Evolutionary conservation across 2,113 vertebrate genomes (phyloP).

Genomic region (Syngnathoides biaculeatus): DNA sequence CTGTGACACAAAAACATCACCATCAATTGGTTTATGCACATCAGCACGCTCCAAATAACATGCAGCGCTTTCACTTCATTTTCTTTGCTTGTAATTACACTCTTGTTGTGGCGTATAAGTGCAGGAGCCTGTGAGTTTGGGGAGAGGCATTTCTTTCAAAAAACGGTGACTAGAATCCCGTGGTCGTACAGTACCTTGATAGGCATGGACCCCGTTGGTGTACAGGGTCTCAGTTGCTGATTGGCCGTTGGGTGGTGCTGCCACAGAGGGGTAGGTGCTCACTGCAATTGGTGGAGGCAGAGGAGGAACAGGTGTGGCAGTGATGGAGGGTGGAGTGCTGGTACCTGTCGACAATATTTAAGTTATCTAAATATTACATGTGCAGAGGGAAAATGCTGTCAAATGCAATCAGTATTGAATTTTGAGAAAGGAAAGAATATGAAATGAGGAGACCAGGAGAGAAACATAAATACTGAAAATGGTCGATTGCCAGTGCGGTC

Average conservation of each 20-base stretch:
- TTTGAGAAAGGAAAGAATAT: too few relatives aligned
- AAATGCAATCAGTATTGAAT: too few relatives aligned
- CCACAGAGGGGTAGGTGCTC: constrained; percentile 81
- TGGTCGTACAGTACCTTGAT: constrained; percentile 74
- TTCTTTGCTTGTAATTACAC: constrained; percentile 26
- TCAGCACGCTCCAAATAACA: constrained; percentile 31
- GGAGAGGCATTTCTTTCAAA: constrained; percentile 3
- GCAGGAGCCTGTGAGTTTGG: constrained; percentile 12
- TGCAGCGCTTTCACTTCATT: constrained; percentile 18
- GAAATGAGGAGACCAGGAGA: too few relatives aligned
- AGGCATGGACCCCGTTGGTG: constrained; percentile 84
- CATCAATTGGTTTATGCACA: constrained; percentile 29
- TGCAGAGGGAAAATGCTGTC: background rate
- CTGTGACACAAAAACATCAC: constrained; percentile 62
- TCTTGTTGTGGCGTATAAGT: background rate
- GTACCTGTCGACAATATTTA: constrained; percentile 69
- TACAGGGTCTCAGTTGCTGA: constrained; percentile 81
- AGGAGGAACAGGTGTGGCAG: constrained; percentile 82
- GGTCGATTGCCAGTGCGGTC: too few relatives aligned
- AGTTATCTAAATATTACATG: background rate
- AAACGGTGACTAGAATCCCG: background rate
- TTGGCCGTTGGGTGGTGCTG: constrained; percentile 79
- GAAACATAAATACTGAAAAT: too few relatives aligned
- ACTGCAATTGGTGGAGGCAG: constrained; percentile 81
- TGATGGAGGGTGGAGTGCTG: constrained; percentile 84